phyloP scores from a whole-genome alignment of 2,797 vertebrate species.

The Hydrophis major region DNA sequence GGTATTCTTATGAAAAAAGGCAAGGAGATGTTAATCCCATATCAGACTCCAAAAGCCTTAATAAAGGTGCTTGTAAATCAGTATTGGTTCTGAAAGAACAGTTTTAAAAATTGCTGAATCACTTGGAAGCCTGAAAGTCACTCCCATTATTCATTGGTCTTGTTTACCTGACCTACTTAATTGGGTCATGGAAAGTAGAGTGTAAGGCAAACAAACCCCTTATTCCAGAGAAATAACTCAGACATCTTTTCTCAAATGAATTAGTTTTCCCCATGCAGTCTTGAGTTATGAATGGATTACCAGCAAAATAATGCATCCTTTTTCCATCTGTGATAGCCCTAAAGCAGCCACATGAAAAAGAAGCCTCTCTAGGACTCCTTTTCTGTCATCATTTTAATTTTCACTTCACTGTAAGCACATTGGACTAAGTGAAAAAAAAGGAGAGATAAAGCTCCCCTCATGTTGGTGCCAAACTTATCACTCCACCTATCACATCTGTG shows the following conservation, averaged over 20 bases:
- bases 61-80: background rate
- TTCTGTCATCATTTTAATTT: background rate
- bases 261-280: background rate
- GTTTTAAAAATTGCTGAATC: background rate
- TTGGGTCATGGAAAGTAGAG: background rate
- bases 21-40: background rate
- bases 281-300: background rate
- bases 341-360: background rate
- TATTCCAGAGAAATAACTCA: background rate
- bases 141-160: background rate
- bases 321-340: background rate
- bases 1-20: background rate
- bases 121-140: background rate
- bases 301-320: background rate
- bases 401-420: background rate
- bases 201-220: background rate
- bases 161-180: background rate
- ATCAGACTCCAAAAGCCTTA: background rate
- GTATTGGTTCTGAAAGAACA: background rate
- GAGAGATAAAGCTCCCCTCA: background rate
- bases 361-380: background rate
- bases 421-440: background rate
- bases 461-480: background rate
- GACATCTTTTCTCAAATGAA: background rate
- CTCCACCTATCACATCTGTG: background rate